Percentiles rank a stretch among this genome's conserved stretches.
Conservation (phyloP, 2,113 vertebrate genomes). For the Dasyornis broadbenti region DNA sequence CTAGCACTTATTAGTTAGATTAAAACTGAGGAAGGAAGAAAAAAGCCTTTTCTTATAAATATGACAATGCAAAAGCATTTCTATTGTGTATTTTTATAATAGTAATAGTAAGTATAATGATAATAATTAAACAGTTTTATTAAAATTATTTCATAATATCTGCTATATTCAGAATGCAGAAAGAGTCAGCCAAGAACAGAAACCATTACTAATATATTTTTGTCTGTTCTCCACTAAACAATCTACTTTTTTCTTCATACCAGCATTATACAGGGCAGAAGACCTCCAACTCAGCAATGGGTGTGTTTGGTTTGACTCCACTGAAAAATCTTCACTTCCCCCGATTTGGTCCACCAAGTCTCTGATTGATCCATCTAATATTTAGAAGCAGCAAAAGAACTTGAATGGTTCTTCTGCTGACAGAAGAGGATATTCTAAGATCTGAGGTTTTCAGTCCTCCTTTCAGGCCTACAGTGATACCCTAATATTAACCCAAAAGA, state of each 20-base stretch:
- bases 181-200: neutral
- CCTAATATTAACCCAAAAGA: neutral
- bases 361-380: neutral
- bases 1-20: neutral
- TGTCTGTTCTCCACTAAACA: neutral
- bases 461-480: neutral
- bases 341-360: neutral
- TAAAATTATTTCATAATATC: neutral
- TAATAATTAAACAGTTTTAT: neutral
- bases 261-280: neutral
- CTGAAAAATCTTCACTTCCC: fast-evolving
- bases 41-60: neutral
- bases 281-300: neutral
- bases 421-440: neutral
- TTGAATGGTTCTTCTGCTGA: neutral
- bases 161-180: neutral
- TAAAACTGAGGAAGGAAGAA: neutral
- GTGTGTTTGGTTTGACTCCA: neutral
- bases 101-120: neutral
- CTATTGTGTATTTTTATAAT: neutral
- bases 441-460: neutral
- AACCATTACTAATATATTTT: neutral
- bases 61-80: neutral
- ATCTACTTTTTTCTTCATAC: neutral
- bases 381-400: neutral